Base-by-base conservation (phyloP, 2,797 vertebrate species). In the Huso huso region DNA sequence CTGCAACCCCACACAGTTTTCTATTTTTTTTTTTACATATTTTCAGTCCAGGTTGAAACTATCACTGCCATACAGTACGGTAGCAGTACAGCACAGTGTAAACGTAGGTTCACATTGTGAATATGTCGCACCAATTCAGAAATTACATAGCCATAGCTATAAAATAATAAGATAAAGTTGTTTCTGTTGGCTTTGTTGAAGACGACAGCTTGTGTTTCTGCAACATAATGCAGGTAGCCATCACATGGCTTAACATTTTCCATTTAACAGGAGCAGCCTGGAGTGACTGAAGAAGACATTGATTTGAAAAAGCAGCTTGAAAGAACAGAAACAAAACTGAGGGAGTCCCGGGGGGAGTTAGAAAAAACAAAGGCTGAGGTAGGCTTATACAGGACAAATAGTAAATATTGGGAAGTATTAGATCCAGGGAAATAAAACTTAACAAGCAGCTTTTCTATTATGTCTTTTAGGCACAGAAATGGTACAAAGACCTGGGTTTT, bases 341-440 rank as follows among this genome's bases (percentile, higher is more conserved):
- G 82, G 63, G 74, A 18, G 23, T 82, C 77, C 63, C 70, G n/a
- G 61, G 78, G 81, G 7, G 79, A 89, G 71, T 74, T 90, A 73
- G 82, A 86, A 64, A 81, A 82, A 61, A 79, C 77, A 61, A 77
- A 74, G 57, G 67, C 18, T 49, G 86, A 90, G 74, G 91, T 91
- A 79, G 71, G 76, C 64, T 61, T 37, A 5, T 37, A 37, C 37
- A 37, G 37, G 37, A 53, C 12, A 53, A 53, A 53, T 12, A 8
- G 12, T 9, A 8, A 53, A 12, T 53, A 8, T 9, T 53, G 51
- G 12, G 8, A 8, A 8, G 12, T 53, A 53, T 53, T 12, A 53
- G 51, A 9, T 12, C 11, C 0, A 53, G 51, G 6, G 51, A 37
- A 37, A 37, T 37, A 37, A 37, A 37, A 37, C 37, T 37, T 37